Evolutionary conservation across 2,888 invertebrate genomes (phyloP), one percentile per base, ranked within the genome.

Genomic region (Aleiodes leptofemur): DNA sequence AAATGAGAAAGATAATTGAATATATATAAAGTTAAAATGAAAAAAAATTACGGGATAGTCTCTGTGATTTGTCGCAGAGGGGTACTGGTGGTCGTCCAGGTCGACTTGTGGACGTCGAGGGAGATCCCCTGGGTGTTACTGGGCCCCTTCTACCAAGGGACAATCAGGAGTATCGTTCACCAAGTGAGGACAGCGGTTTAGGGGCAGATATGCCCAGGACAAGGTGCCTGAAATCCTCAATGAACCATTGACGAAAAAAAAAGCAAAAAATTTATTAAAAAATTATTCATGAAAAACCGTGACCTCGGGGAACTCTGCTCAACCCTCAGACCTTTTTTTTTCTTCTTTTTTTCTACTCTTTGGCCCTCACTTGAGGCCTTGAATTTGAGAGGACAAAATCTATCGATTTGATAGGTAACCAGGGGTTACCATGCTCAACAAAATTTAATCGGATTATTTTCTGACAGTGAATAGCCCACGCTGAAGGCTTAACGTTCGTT

Each of bases 101-200:
- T 85, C 85, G 87, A 83, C 86, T 88, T 81, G 83, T 86, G 85
- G 89, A 89, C 85, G 83, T 88, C 86, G 88, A 88, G 83, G 89
- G 88, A 85, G 89, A 88, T 83, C 88, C 89, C 59, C 82, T 88
- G 74, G 88, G 88, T 85, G 88, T 87, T 74, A 89, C 88, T 80
- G 88, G 88, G 82, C 86, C 87, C 43, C 86, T 87, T 79, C 82
- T 87, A 79, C 82, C 86, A 56, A 81, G 87, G 84, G 91, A 93
- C 91, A 91, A 92, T 90, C 94, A 94, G 89, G 94, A 94, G 89
- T 93, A 93, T 91, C 94, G 95, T 90, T 96, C 96, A 88, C 96
- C 97, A 84, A 96, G 96, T 90, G 97, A 97, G 91, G 97, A 97
- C 93, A 97, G 97, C 91, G 97, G 97, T 89, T 94, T 97, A 90